Base-by-base conservation (phyloP, 2,888 invertebrate genomes). In the Lathronympha strigana region DNA sequence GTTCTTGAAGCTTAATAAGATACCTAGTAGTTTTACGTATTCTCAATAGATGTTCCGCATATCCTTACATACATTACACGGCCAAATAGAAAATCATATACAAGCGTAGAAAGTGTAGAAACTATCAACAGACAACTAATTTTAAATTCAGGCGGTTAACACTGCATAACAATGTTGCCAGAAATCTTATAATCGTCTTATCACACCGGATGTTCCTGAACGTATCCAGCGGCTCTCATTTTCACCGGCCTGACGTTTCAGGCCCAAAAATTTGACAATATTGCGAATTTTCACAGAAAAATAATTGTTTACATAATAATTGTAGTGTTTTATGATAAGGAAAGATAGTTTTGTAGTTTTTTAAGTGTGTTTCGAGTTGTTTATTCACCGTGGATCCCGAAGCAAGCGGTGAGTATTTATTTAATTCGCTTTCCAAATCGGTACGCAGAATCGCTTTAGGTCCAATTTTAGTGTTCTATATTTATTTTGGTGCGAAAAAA, bases 361-460 rank as follows among this genome's bases (percentile, higher is more conserved):
- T 43, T 23, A 33, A 31, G 13, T 49, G 43, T 43, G 54, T 36
- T 51, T 25, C 4, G 9, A 63, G 49, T n/a, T n/a, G 47, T 40
- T 43, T 28, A 36, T 68, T 73, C 84, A 75, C 77, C 86, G 87
- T 90, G 89, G 89, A 89, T 79, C 84, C 89, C 68, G 83, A 88
- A 71, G 78, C 83, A 68, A 86, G 76, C 74, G 85, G 90, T 88
- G 76, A 64, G 76, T 72, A 15, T 45, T 47, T 60, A 38, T 66
- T 60, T 60, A 47, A 31, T 60, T 21, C 19, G 8, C 6, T n/a
- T 15, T 5, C 21, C 5, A 4, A 17, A 8, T 15, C 31, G 40
- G 57, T 25, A 60, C 60, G 64, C 45, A 60, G 21, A 47, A 53
- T 38, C 50, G 11, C 15, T 57, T 50, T 49, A 28, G 47, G 28